These are phyloP conservation scores for Silurus glanis DNA, from an alignment of 2,113 vertebrate genomes.

Conservation along the genomic window DNA sequence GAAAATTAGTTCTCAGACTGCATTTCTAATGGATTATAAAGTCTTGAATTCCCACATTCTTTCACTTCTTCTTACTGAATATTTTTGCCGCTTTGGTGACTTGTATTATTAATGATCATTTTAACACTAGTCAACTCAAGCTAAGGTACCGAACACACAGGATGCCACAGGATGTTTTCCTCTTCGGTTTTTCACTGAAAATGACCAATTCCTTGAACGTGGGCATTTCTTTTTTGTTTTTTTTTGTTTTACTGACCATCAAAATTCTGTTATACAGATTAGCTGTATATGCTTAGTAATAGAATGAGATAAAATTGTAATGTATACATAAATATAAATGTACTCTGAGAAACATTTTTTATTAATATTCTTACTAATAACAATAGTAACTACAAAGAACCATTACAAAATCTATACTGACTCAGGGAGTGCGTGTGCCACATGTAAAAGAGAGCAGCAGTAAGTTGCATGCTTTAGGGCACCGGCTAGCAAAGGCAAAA, in stretches of 20 bases:
- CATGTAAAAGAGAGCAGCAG: conserved; percentile 32
- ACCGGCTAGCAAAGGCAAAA: conserved; percentile 45
- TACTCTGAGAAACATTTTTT: too few species aligned
- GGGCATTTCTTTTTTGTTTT: too few species aligned
- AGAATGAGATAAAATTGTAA: background rate
- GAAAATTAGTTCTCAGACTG: background rate
- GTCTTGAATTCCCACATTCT: background rate
- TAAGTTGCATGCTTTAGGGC: conserved; percentile 38
- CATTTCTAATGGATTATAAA: background rate
- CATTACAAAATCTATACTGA: background rate
- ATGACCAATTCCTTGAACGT: background rate
- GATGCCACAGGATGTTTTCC: background rate
- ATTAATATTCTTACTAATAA: background rate
- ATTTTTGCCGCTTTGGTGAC: too few species aligned
- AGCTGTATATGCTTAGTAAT: background rate
- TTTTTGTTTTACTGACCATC: background rate
- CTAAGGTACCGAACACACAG: background rate
- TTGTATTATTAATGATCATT: background rate
- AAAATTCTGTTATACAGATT: background rate
- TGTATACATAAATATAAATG: too few species aligned
- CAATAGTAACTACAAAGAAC: background rate
- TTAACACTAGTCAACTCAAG: background rate
- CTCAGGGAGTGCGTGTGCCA: background rate
- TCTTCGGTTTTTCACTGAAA: background rate
- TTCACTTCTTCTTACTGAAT: background rate